Conservation (phyloP, 2,797 vertebrate species). For the Mionectes olivaceus region DNA sequence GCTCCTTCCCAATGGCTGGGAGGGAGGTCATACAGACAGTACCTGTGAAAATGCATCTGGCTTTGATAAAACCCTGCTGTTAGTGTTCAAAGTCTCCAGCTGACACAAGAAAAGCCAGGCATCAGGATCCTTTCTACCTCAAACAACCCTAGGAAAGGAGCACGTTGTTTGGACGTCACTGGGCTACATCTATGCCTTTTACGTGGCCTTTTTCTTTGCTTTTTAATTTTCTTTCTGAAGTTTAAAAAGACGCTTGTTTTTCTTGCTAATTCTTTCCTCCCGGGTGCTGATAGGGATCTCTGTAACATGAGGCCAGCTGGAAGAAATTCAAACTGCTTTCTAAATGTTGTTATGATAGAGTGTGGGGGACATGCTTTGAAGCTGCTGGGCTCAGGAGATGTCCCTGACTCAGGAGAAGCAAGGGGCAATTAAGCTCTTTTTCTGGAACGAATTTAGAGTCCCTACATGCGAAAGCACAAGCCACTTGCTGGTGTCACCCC, state of each 20-base stretch:
- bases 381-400: conserved; percentile 42
- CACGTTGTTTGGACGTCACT: neutral
- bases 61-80: neutral
- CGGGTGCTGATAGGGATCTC: conserved; percentile 44
- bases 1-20: neutral
- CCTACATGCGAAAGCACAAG: neutral
- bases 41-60: conserved; percentile 21
- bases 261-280: conserved; percentile 62
- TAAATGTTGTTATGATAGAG: conserved; percentile 52
- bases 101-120: conserved; percentile 13
- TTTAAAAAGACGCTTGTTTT: conserved; percentile 34
- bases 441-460: conserved; percentile 2
- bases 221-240: conserved; percentile 45
- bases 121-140: conserved; percentile 27
- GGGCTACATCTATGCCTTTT: neutral
- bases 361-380: conserved; percentile 53
- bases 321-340: conserved; percentile 53
- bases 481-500: neutral
- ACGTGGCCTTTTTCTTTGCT: neutral
- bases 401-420: conserved; percentile 8
- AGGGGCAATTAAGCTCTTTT: neutral
- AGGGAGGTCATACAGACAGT: neutral
- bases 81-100: neutral
- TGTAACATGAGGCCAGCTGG: conserved; percentile 46
- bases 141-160: conserved; percentile 29